phyloP scores from a whole-genome alignment of 2,113 vertebrate species.

The Arizona elegans region DNA sequence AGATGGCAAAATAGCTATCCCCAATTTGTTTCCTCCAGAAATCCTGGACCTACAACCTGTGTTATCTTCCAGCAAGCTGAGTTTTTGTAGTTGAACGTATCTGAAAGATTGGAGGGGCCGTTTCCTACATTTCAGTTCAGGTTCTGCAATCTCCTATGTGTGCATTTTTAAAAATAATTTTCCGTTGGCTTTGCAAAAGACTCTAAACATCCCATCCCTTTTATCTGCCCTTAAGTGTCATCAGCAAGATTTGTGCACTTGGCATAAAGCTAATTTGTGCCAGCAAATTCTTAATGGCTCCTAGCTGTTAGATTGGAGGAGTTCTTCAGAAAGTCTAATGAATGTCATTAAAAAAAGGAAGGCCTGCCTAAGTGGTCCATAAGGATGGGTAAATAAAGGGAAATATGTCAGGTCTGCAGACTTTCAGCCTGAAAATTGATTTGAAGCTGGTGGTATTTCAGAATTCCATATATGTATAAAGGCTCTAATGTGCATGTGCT shows the following conservation, averaged over 20 bases:
- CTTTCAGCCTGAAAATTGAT: conserved; percentile 6
- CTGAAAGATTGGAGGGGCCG: not conserved
- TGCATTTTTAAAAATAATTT: conserved; percentile 12
- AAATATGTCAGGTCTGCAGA: conserved; percentile 27
- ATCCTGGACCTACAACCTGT: not conserved
- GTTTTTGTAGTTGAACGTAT: not conserved
- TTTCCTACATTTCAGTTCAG: not conserved
- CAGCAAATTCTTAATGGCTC: conserved; percentile 36
- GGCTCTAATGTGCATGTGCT: not conserved
- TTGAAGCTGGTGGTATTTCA: conserved; percentile 24
- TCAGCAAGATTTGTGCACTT: conserved; percentile 36
- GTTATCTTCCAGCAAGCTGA: not conserved
- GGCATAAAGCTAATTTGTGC: conserved; percentile 46
- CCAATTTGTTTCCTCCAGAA: not conserved
- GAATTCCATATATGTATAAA: not conserved
- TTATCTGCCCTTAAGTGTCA: conserved; percentile 56
- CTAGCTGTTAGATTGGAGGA: conserved; percentile 37
- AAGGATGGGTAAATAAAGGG: conserved; percentile 33
- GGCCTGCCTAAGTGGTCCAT: not conserved
- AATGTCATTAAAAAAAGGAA: conserved; percentile 45
- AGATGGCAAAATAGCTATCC: not conserved
- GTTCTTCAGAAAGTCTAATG: conserved; percentile 56
- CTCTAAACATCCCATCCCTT: not conserved
- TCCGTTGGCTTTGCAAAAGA: conserved; percentile 5
- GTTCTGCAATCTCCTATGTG: not conserved